Evolutionary conservation across 2,113 vertebrate species (phyloP).

Genomic region (Antechinus flavipes): DNA sequence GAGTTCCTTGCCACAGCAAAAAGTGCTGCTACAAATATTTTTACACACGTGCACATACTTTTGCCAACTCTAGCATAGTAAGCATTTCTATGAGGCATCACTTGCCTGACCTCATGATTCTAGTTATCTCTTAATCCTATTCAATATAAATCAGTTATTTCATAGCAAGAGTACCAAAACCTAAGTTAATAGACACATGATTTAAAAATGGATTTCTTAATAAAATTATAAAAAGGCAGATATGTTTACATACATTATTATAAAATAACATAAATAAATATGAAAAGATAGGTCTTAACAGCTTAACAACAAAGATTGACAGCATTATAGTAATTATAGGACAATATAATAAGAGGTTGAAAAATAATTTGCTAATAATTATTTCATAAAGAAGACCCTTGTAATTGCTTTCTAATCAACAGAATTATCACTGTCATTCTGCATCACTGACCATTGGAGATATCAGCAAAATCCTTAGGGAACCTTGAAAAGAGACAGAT

Average conservation of each 20-base stretch:
- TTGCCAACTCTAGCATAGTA: background rate
- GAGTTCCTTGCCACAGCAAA: no score
- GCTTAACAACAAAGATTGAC: background rate
- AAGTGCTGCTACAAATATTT: no score
- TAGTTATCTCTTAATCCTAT: background rate
- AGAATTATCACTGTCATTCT: background rate
- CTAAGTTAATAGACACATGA: background rate
- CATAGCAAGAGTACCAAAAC: no score
- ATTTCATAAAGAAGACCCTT: background rate
- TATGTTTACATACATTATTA: background rate
- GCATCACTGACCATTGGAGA: background rate
- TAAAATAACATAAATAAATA: background rate
- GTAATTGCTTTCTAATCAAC: background rate
- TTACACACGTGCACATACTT: background rate
- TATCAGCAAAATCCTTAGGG: background rate
- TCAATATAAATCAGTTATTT: no score
- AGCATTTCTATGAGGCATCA: background rate
- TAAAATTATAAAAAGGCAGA: background rate
- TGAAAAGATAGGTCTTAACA: background rate
- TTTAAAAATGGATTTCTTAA: background rate
- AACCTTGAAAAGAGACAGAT: background rate
- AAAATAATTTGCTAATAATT: background rate
- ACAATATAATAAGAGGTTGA: background rate
- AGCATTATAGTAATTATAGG: background rate
- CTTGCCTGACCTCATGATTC: background rate